A percentile compares a stretch with the other conserved stretches of the same genome.
Conservation (phyloP, 1,140 invertebrate genomes). For the Onthophagus taurus region DNA sequence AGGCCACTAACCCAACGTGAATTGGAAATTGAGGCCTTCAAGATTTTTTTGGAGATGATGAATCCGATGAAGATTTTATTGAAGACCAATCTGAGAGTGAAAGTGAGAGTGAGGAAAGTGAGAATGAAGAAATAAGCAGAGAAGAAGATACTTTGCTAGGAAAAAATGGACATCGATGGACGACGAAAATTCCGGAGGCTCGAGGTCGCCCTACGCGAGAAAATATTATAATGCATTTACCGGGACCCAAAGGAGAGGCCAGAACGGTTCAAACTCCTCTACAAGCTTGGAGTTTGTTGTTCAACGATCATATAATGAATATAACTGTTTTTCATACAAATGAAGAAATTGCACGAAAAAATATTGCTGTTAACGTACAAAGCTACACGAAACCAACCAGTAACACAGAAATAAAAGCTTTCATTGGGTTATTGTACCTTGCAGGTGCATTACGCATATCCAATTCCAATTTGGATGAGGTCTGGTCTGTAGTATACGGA, state of each 20-base stretch:
- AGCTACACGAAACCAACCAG: slow-evolving; percentile 1
- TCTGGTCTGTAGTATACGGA: slow-evolving; percentile 13
- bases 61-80: slow-evolving; percentile 10
- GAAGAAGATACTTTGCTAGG: neutral
- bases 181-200: neutral
- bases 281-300: slow-evolving; percentile 9
- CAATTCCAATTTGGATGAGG: slow-evolving; percentile 8
- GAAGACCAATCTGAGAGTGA: slow-evolving; percentile 9
- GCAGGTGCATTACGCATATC: slow-evolving; percentile 1
- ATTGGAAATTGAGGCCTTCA: slow-evolving; percentile 9
- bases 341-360: slow-evolving; percentile 12
- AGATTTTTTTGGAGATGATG: slow-evolving; percentile 10
- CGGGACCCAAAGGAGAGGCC: slow-evolving; percentile 10
- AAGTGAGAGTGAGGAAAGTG: slow-evolving; percentile 6
- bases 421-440: slow-evolving; percentile 4
- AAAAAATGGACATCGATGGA: slow-evolving; percentile 11
- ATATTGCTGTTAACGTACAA: neutral
- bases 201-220: slow-evolving; percentile 3
- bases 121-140: slow-evolving; percentile 3
- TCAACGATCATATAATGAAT: slow-evolving; percentile 11
- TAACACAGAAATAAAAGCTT: slow-evolving; percentile 6
- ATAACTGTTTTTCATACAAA: slow-evolving; percentile 13
- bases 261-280: slow-evolving; percentile 2
- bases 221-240: slow-evolving; percentile 9
- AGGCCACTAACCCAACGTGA: slow-evolving; percentile 8